Evolutionary conservation across 2,113 vertebrate species (phyloP).

Genomic region (Cinclus cinclus): DNA sequence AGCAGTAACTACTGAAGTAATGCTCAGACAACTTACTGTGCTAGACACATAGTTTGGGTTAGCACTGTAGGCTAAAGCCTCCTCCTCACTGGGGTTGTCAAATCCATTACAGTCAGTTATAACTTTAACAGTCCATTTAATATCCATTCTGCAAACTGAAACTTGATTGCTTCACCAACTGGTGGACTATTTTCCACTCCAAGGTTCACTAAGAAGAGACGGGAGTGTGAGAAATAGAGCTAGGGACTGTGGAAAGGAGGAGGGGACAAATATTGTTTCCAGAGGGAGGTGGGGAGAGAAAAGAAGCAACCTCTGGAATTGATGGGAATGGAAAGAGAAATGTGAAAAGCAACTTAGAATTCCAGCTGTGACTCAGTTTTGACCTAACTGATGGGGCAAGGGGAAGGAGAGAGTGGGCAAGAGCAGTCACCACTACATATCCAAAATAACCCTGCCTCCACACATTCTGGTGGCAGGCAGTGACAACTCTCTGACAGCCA

Average conservation of each 20-base stretch:
- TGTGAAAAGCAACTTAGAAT: neutral
- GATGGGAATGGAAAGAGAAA: neutral
- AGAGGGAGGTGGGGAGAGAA: neutral
- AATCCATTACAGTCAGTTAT: neutral
- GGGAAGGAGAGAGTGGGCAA: neutral
- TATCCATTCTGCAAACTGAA: neutral
- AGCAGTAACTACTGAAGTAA: neutral
- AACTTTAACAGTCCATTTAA: neutral
- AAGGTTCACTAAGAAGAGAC: neutral
- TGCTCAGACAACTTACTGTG: neutral
- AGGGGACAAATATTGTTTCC: neutral
- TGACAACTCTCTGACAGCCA: accelerated
- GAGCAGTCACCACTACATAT: neutral
- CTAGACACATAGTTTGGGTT: neutral
- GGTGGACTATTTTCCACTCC: neutral
- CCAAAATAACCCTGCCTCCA: neutral
- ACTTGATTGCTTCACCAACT: neutral
- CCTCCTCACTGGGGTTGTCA: neutral
- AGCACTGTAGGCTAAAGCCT: neutral
- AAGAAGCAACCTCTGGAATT: neutral
- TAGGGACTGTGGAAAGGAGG: neutral
- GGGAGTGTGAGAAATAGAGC: neutral
- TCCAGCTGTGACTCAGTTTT: neutral
- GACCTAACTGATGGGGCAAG: neutral
- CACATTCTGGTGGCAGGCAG: neutral